Evolutionary conservation across 2,797 vertebrate species (phyloP), one percentile per base, ranked within the genome.

Genomic region (Yasuhikotakia modesta): DNA sequence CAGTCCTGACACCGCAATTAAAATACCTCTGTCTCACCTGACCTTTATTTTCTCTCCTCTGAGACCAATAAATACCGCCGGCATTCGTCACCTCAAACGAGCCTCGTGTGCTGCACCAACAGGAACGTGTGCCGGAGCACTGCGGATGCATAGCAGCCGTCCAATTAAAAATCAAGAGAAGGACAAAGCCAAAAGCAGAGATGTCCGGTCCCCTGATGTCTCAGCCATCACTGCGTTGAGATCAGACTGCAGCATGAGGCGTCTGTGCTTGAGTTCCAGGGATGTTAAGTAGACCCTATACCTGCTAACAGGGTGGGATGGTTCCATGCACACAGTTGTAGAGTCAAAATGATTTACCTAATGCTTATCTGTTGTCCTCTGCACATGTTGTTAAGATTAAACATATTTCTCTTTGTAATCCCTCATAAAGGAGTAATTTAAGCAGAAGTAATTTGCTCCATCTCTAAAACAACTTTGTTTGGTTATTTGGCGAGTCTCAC

Each of bases 51-150:
- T 90, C 88, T 90, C 86, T 91, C 90, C 91, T 84, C 85, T 81
- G 89, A 90, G 89, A 93, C 89, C 91, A 90, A 90, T 91, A 92
- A 91, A 91, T 90, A 90, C 87, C 81, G 87, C 84, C 84, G 82
- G 84, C 87, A 90, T 91, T 92, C 90, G 89, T 91, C 90, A 92
- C 88, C 89, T 88, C 90, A 88, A 92, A 92, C 85, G 79, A 89
- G 85, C 88, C 87, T 90, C 87, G 89, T 89, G 85, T 65, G 86
- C 83, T 84, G 87, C 86, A 86, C 83, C 83, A 89, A 80, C 83
- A 86, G 83, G 80, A 87, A 86, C 83, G 82, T 84, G 85, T 86
- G 85, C 39, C 83, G 73, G 86, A 87, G 84, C 78, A 83, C 81
- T 39, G 35, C 86, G 85, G 85, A 89, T 89, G 85, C 84, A 65